These are phyloP conservation scores for Xiphophorus maculatus DNA, from an alignment of 2,113 vertebrate genomes.

Conservation along the genomic window DNA sequence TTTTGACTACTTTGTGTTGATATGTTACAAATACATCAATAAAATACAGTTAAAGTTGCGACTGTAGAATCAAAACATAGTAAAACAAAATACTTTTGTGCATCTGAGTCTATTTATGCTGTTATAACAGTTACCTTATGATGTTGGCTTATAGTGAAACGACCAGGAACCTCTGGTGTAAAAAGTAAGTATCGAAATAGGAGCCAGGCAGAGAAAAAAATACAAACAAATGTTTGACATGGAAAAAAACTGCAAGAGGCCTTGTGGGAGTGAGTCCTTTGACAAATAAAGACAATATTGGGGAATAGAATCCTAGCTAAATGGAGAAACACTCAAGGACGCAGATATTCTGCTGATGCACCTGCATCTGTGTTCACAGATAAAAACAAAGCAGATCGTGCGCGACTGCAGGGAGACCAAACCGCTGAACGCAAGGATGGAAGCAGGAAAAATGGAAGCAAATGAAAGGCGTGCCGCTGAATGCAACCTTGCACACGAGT, in stretches of 20 bases:
- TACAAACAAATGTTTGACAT: slow-evolving; percentile 52
- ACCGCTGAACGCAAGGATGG: slow-evolving; percentile 27
- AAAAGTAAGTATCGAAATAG: slow-evolving; percentile 10
- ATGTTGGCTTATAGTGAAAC: background rate
- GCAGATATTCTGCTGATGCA: slow-evolving; percentile 29
- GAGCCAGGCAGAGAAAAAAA: slow-evolving; percentile 36
- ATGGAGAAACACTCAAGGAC: slow-evolving; percentile 26
- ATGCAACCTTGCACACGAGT: slow-evolving; percentile 10
- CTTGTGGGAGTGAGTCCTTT: slow-evolving; percentile 49
- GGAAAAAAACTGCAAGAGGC: slow-evolving; percentile 47
- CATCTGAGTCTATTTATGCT: no score
- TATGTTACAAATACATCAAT: no score
- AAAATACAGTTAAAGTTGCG: no score
- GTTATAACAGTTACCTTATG: background rate
- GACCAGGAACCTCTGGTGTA: background rate
- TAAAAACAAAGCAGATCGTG: slow-evolving; percentile 38
- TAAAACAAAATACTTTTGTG: no score
- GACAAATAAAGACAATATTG: slow-evolving; percentile 47
- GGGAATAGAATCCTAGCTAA: slow-evolving; percentile 48
- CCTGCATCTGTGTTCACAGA: slow-evolving; percentile 25
- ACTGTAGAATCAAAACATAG: no score
- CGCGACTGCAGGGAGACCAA: slow-evolving; percentile 24
- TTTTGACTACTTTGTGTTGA: no score
- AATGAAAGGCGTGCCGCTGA: slow-evolving; percentile 46
- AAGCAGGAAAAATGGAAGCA: slow-evolving; percentile 28